Evolutionary conservation across 2,797 vertebrate genomes (phyloP).

Genomic region (Trichosurus vulpecula): DNA sequence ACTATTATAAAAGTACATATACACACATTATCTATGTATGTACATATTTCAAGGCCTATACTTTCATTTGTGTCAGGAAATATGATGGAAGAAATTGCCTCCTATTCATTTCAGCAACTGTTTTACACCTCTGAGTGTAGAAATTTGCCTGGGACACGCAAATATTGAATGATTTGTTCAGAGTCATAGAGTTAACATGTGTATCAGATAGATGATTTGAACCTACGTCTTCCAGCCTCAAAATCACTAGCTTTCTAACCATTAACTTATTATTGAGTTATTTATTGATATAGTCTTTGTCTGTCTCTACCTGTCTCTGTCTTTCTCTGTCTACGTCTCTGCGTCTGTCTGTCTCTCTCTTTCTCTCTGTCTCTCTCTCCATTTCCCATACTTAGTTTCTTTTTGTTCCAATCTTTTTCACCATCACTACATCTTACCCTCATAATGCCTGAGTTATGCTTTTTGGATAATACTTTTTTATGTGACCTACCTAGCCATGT

Average conservation of each 20-base stretch:
- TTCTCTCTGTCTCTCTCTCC: too few relatives aligned
- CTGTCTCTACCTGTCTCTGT: too few relatives aligned
- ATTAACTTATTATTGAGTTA: background rate
- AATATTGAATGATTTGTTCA: background rate
- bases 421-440: background rate
- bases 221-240: background rate
- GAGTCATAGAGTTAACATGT: background rate
- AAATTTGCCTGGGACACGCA: background rate
- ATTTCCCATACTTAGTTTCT: too few relatives aligned
- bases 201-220: background rate
- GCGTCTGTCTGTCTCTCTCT: too few relatives aligned
- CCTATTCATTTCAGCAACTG: background rate
- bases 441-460: background rate
- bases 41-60: background rate
- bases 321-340: too few relatives aligned
- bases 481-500: too few relatives aligned
- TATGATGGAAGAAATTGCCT: background rate
- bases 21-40: background rate
- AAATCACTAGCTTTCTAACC: background rate
- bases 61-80: background rate
- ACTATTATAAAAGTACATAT: too few relatives aligned
- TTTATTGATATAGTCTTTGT: background rate
- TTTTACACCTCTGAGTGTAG: background rate
- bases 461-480: background rate
- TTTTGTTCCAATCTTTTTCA: fast-evolving